phyloP scores from a whole-genome alignment of 2,113 vertebrate genomes.

The Sinocyclocheilus grahami region DNA sequence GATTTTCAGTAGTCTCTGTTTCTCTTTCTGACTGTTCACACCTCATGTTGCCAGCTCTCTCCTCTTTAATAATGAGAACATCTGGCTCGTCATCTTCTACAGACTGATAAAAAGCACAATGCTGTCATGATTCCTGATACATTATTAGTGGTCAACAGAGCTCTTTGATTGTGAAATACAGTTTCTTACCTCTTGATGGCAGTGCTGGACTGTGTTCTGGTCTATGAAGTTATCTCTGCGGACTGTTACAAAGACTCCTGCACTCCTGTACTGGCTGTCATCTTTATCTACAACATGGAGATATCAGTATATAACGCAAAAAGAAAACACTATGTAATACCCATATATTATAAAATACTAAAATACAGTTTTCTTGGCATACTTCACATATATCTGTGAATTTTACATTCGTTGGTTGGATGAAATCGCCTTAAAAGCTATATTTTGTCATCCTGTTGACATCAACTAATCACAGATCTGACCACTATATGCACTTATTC shows the following conservation, averaged over 20 bases:
- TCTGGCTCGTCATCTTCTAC: conserved; percentile 39
- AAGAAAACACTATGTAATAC: no score
- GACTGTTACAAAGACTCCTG: not conserved
- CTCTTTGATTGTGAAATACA: not conserved
- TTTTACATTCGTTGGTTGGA: not conserved
- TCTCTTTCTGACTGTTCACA: not conserved
- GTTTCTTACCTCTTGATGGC: conserved; percentile 45
- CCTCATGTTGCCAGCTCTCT: conserved; percentile 18
- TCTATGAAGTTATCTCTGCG: conserved; percentile 4
- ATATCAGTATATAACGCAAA: no score
- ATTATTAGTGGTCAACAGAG: not conserved
- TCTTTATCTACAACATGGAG: no score
- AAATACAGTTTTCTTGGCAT: no score
- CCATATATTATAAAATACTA: no score
- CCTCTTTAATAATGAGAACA: conserved; percentile 46
- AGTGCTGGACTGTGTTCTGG: conserved; percentile 21
- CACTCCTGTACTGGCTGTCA: no score
- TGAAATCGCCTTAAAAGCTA: not conserved
- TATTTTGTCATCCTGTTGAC: not conserved
- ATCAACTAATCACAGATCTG: not conserved
- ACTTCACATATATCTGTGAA: not conserved
- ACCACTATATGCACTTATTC: not conserved
- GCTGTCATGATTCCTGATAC: not conserved
- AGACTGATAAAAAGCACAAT: conserved; percentile 11
- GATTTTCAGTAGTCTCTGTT: not conserved